Evolutionary conservation across 2,113 vertebrate species (phyloP).

Genomic region (Semnornis frantzii): DNA sequence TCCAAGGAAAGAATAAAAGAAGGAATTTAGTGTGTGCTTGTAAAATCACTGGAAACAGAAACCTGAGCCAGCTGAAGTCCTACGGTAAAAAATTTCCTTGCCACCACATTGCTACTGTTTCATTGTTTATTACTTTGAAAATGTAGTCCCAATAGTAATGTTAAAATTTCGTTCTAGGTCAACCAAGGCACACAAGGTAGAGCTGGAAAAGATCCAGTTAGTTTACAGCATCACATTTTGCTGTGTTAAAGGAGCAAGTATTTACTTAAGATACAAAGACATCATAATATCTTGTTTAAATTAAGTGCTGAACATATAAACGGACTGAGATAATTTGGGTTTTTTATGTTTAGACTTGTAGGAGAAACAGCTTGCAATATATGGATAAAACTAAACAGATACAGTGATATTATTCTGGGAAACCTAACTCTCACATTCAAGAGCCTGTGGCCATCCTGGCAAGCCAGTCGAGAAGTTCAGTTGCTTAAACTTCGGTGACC

Average conservation of each 20-base stretch:
- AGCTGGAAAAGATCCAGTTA: constrained; percentile 29
- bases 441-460: neutral
- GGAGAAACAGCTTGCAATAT: neutral
- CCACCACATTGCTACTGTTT: constrained; percentile 7
- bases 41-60: constrained; percentile 48
- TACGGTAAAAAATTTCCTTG: constrained; percentile 27
- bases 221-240: constrained; percentile 29
- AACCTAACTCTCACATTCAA: constrained; percentile 22
- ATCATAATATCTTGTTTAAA: constrained; percentile 13
- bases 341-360: neutral
- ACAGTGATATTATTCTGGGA: neutral
- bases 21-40: constrained; percentile 28
- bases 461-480: neutral
- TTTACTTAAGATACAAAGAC: constrained; percentile 28
- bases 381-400: constrained; percentile 7
- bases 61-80: constrained; percentile 31
- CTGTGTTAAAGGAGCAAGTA: constrained; percentile 4
- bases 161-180: constrained; percentile 34
- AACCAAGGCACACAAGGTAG: constrained; percentile 18
- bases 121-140: constrained; percentile 56
- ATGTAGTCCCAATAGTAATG: constrained; percentile 21
- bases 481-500: neutral
- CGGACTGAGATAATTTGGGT: neutral
- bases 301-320: constrained; percentile 35
- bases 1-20: constrained; percentile 11